These are phyloP conservation scores for Sarcophilus harrisii DNA, from an alignment of 2,797 vertebrate genomes.

Conservation along the genomic window DNA sequence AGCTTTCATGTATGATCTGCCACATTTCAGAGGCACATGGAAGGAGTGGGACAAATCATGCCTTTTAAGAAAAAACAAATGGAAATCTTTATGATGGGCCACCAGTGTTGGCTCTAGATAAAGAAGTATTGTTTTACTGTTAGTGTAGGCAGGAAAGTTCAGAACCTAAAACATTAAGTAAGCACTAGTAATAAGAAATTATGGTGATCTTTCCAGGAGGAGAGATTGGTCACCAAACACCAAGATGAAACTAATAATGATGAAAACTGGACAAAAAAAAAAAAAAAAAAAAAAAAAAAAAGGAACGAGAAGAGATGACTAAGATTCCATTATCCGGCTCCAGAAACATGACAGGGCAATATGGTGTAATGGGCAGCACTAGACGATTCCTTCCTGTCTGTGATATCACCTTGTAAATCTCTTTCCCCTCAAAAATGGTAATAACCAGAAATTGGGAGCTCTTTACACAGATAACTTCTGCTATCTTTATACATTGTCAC, in stretches of 20 bases:
- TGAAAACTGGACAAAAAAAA: slow-evolving; percentile 7
- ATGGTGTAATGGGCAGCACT: background rate
- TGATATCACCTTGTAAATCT: background rate
- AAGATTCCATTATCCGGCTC: background rate
- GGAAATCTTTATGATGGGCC: background rate
- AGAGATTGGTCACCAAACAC: slow-evolving; percentile 28
- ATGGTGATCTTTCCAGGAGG: background rate
- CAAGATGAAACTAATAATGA: slow-evolving; percentile 7
- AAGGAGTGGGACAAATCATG: background rate
- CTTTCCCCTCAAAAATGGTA: background rate
- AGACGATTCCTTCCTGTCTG: background rate
- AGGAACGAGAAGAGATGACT: background rate
- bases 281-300: slow-evolving; percentile 22
- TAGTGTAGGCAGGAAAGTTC: background rate
- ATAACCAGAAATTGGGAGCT: background rate
- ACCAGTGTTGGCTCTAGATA: background rate
- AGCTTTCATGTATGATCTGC: background rate
- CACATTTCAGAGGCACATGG: background rate
- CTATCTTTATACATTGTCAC: background rate
- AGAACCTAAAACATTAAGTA: background rate
- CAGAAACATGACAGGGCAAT: background rate
- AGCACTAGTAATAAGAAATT: background rate
- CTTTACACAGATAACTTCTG: background rate
- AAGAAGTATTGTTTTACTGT: background rate
- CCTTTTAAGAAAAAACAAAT: background rate